These are phyloP conservation scores for Eupeodes luniger DNA, from an alignment of 2,888 invertebrate species.

Conservation along the genomic window DNA sequence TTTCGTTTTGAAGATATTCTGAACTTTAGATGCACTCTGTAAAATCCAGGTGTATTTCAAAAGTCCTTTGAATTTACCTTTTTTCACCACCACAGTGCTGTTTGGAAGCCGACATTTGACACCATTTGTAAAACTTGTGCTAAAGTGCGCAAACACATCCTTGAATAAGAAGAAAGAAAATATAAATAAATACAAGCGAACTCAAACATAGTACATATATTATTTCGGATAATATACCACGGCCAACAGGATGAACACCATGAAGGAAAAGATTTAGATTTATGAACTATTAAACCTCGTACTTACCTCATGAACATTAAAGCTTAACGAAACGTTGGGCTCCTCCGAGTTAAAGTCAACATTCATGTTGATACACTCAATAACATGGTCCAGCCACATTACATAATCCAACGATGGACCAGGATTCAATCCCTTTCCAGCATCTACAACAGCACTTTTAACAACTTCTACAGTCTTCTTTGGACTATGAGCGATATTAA, in stretches of 20 bases:
- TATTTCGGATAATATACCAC: no score
- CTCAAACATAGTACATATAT: no score
- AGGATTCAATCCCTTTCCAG: constrained; percentile 42
- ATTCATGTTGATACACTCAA: constrained; percentile 90
- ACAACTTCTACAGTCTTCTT: constrained; percentile 55
- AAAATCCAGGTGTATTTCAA: constrained; percentile 90
- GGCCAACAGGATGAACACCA: no score
- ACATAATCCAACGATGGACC: constrained; percentile 85
- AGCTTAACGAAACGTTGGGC: constrained; percentile 88
- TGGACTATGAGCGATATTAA: constrained; percentile 60
- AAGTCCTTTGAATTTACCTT: constrained; percentile 88
- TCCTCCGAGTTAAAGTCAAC: constrained; percentile 89
- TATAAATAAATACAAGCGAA: background rate
- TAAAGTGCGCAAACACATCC: constrained; percentile 90
- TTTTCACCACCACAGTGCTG: constrained; percentile 87
- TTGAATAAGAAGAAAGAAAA: constrained; percentile 79
- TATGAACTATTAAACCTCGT: background rate
- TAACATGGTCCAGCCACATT: constrained; percentile 90
- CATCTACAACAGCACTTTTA: constrained; percentile 5
- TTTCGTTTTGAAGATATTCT: constrained; percentile 88
- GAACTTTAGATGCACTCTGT: constrained; percentile 88
- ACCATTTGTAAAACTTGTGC: constrained; percentile 88
- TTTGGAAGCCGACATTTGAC: constrained; percentile 88
- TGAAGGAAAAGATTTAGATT: no score
- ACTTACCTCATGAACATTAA: constrained; percentile 88